Conservation (phyloP, 2,113 vertebrate species). For the Terrapene triunguis region DNA sequence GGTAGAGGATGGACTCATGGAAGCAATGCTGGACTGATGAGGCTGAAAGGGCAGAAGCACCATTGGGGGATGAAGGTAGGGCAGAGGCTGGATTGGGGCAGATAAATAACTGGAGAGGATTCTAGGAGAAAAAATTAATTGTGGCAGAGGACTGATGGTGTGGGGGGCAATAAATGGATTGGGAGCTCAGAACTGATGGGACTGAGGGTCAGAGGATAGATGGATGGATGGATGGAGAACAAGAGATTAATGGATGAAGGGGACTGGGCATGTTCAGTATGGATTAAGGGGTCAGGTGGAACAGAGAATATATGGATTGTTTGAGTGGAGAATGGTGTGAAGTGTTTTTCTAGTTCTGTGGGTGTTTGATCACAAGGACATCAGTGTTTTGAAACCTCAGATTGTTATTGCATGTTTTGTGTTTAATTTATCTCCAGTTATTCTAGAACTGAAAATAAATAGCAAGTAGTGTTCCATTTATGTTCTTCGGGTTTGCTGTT, state of each 20-base stretch:
- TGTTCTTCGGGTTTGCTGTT: not conserved
- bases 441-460: not conserved
- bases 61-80: not conserved
- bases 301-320: not conserved
- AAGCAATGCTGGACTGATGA: not conserved
- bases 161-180: conserved; percentile 12
- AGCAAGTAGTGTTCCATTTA: not conserved
- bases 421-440: not conserved
- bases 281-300: not conserved
- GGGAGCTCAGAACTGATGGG: not conserved
- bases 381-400: not conserved
- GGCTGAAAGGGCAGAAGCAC: not conserved
- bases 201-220: not conserved
- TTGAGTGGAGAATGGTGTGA: not conserved
- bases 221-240: not conserved
- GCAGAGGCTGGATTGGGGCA: not conserved
- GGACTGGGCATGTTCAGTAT: not conserved
- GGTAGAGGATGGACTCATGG: not conserved
- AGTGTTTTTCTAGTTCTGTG: not conserved
- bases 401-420: not conserved
- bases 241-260: conserved; percentile 28
- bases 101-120: not conserved
- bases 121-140: not conserved
- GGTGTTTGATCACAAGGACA: not conserved
- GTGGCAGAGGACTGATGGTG: conserved; percentile 8